Evolutionary conservation across 2,113 vertebrate genomes (phyloP).

Genomic region (Azemiops feae): DNA sequence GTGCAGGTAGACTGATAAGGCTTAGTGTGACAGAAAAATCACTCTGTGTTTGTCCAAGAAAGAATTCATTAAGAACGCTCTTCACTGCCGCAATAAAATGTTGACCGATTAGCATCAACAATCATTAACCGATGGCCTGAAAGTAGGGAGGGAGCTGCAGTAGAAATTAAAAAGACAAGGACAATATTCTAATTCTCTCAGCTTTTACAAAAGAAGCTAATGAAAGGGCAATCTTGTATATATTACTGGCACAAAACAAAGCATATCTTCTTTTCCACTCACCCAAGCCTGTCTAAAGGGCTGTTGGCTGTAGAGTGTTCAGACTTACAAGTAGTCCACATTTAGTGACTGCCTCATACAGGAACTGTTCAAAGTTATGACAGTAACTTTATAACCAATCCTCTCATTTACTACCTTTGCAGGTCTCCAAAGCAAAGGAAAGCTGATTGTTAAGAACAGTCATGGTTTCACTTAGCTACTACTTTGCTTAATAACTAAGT

Average conservation of each 20-base stretch:
- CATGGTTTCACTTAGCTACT: neutral
- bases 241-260: neutral
- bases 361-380: neutral
- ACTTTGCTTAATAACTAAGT: neutral
- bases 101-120: constrained; percentile 19
- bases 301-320: neutral
- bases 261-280: neutral
- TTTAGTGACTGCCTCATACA: neutral
- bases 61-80: neutral
- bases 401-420: neutral
- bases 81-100: neutral
- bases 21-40: constrained; percentile 9
- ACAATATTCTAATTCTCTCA: neutral
- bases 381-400: neutral
- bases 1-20: neutral
- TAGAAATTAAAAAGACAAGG: neutral
- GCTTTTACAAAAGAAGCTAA: neutral
- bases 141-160: neutral
- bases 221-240: neutral
- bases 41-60: constrained; percentile 12
- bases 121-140: constrained; percentile 1
- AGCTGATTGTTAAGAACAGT: neutral
- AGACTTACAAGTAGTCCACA: neutral
- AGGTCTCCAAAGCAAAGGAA: neutral
- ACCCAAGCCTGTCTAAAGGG: neutral